Evolutionary conservation across 2,888 invertebrate species (phyloP).

Genomic region (Pheosia gnoma): DNA sequence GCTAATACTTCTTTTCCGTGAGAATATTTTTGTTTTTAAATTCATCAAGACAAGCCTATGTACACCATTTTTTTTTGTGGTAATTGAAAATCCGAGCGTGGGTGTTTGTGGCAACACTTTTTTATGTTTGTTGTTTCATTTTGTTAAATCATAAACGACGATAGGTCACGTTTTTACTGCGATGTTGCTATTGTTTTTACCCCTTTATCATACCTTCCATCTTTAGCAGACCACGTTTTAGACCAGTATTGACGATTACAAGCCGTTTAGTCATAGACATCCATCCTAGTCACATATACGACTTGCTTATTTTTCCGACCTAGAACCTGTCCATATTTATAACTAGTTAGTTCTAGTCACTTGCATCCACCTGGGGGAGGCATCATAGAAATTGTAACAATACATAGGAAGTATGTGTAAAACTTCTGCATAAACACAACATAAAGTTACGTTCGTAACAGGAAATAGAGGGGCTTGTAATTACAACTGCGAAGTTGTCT

Average conservation of each 20-base stretch:
- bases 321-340: too few species aligned
- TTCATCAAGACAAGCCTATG: background rate
- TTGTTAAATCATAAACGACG: background rate
- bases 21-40: too few species aligned
- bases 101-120: background rate
- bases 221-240: too few species aligned
- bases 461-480: background rate
- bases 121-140: background rate
- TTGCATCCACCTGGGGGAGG: background rate
- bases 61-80: background rate
- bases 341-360: background rate
- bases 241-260: too few species aligned
- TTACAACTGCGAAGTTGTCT: constrained; percentile 3
- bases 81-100: background rate
- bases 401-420: background rate
- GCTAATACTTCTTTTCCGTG: too few species aligned
- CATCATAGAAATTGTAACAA: background rate
- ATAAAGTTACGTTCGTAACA: constrained; percentile 1
- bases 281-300: too few species aligned
- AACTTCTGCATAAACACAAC: constrained; percentile 1
- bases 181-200: too few species aligned
- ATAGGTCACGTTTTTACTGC: background rate
- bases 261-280: too few species aligned
- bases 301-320: too few species aligned
- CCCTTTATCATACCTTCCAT: too few species aligned